Evolutionary conservation across 2,888 invertebrate species (phyloP), one percentile per base, ranked within the genome.

Genomic region (Pedicia rivosa): DNA sequence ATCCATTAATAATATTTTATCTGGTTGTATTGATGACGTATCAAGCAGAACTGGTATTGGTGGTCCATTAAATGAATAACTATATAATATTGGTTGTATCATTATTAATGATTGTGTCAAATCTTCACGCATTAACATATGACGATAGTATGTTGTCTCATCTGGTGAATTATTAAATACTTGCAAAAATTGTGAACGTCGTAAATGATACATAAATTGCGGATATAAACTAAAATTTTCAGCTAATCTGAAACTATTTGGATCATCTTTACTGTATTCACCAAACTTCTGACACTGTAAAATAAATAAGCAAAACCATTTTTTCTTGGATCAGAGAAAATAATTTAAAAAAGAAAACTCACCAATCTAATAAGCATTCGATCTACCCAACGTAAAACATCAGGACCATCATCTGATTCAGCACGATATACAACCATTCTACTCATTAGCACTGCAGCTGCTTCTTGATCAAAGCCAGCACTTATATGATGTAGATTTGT

Each of bases 151-250:
- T 15, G 94, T 91, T 10, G 97, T 98, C 67, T 99, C 98, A 62
- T 98, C 98, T 1, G 98, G 98, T 27, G 94, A 95, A 68, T 98
- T 98, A 66, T 98, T 98, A 66, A 99, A 98, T 31, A 98, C 97
- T 69, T 97, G 97, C 45, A 98, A 70, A 65, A 99, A 99, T 65
- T 97, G 98, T 17, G 97, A 98, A 47, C 98, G 74, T 29, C 98
- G 72, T 51, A 99, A 65, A 57, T 99, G 98, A 63, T 97, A 99
- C 95, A 99, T 97, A 63, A 98, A 99, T 64, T 98, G 98, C 29
- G 98, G 98, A 66, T 95, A 99, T 40, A 99, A 67, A 41, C 91
- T 90, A 65, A 98, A 98, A 65, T 94, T 95, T 56, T 95, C 95
- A 3, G 86, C 78, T 41, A 98, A 72, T 35, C 94, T 73, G 67